Evolutionary conservation across 1,140 invertebrate species (phyloP), one percentile per base, ranked within the genome.

Genomic region (Anastatus disparis): DNA sequence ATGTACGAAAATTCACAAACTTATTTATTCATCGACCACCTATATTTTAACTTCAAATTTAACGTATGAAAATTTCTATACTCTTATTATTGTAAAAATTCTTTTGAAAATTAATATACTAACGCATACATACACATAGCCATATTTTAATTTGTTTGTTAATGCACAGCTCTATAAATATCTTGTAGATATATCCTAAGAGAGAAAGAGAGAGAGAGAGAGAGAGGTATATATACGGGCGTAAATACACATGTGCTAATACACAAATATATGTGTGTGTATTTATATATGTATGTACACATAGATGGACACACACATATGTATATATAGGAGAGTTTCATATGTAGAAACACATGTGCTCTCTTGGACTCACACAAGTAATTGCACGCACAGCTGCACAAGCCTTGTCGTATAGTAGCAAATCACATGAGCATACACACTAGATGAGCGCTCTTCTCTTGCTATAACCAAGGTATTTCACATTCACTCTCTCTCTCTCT

Each of bases 301-400:
- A 13, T 27, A n/a, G n/a, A 31, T n/a, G 26, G 2, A n/a, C 38
- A 50, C 27, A 31, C 27, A 40, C 38, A 46, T 40, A 44, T 26
- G 20, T 15, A 15, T 15, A 26, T 35, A 24, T 24, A 48, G 13
- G 9, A 13, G 27, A 17, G n/a, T n/a, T n/a, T n/a, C n/a, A n/a
- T n/a, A n/a, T n/a, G n/a, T n/a, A n/a, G n/a, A n/a, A n/a, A n/a
- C 40, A 4, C 17, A 48, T 4, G 7, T 29, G 62, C 17, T 3
- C 31, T 35, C 31, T 17, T n/a, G n/a, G n/a, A n/a, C 52, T 55
- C 52, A 26, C 10, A 9, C 38, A 12, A 55, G 63, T 66, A 66
- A 66, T 66, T 66, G 63, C 38, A 66, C 63, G 63, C 63, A 44
- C 63, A 66, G 63, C 50, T 66, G 63, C 63, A 31, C 38, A 44